Conservation (phyloP, 35 echinoderm and acorn worm species). For the Patiria miniata region DNA sequence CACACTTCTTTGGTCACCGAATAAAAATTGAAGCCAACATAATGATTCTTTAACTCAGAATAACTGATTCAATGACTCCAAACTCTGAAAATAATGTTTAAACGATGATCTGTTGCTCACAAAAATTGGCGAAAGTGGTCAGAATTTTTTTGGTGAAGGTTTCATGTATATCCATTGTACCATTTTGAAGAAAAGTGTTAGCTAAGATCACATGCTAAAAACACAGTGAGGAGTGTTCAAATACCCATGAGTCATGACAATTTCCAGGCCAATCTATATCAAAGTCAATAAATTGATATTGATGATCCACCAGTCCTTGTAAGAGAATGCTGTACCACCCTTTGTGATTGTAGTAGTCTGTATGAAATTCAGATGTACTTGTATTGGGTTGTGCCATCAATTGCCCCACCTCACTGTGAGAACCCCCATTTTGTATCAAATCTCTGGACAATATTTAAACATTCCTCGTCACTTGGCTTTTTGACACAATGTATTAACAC, state of each 20-base stretch:
- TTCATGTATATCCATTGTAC: no score
- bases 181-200: background rate
- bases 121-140: no score
- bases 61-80: no score
- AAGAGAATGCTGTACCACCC: constrained; percentile 13
- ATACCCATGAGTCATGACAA: constrained; percentile 32
- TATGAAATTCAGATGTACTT: no score
- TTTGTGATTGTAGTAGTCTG: constrained; percentile 36
- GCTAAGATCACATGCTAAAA: background rate
- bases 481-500: no score
- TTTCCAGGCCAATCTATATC: constrained; percentile 22
- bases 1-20: no score
- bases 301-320: constrained; percentile 11
- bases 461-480: no score
- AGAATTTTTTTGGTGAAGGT: background rate
- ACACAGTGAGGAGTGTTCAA: constrained; percentile 28
- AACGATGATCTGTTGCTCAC: no score
- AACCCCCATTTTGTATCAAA: background rate
- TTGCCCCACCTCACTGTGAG: background rate
- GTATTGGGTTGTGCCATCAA: background rate
- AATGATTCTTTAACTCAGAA: no score
- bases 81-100: no score
- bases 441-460: background rate
- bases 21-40: no score
- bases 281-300: constrained; percentile 26